Evolutionary conservation across 2,797 vertebrate species (phyloP).

Genomic region (Sylvia borin): DNA sequence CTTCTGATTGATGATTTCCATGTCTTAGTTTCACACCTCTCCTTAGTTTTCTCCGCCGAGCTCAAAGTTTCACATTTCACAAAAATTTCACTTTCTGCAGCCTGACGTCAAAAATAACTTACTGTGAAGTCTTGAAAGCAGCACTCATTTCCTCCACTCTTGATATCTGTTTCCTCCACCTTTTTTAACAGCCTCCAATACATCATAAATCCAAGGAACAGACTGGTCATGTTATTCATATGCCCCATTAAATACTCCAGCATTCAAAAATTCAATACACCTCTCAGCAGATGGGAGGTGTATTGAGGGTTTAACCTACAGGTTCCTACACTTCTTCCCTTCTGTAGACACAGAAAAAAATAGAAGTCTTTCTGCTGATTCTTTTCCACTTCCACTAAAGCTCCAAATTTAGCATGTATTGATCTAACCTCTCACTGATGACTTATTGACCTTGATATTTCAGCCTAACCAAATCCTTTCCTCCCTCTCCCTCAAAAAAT

Average conservation of each 20-base stretch:
- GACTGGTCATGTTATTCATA: background rate
- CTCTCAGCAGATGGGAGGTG: background rate
- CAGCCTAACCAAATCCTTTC: background rate
- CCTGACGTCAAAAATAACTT: conserved; percentile 34
- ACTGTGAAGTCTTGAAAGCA: conserved; percentile 1
- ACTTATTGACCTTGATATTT: background rate
- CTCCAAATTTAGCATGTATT: conserved; percentile 29
- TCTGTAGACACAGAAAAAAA: background rate
- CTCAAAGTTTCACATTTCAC: background rate
- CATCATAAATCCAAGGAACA: background rate
- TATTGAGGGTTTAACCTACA: background rate
- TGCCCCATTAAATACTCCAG: conserved; percentile 42
- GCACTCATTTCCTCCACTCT: background rate
- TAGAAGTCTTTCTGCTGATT: background rate
- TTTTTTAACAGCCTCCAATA: conserved; percentile 11
- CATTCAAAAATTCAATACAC: conserved; percentile 12
- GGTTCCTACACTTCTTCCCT: background rate
- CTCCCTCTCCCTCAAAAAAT: background rate
- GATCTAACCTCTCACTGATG: conserved; percentile 1
- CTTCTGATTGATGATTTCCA: background rate
- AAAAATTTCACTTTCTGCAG: background rate
- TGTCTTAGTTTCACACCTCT: background rate
- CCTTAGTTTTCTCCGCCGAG: background rate
- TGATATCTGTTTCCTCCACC: background rate
- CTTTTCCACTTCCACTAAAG: conserved; percentile 3